Conservation (phyloP, 1,140 invertebrate genomes). For the Thaumetopoea pityocampa region DNA sequence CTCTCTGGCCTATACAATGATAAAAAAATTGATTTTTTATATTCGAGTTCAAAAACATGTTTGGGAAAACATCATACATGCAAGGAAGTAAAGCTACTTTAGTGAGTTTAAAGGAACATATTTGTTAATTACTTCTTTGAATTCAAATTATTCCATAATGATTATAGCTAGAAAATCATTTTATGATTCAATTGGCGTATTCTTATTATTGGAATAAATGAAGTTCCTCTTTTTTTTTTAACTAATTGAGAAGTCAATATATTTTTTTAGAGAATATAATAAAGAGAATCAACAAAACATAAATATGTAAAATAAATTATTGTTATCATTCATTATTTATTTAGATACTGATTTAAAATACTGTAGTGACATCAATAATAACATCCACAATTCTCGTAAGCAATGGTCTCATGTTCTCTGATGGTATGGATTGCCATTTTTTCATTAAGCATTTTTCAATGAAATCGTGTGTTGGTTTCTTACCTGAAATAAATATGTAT, state of each 20-base stretch:
- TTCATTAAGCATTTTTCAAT: slow-evolving; percentile 54
- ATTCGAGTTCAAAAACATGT: background rate
- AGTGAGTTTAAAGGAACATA: no score
- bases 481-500: slow-evolving; percentile 33
- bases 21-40: no score
- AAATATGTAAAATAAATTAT: slow-evolving; percentile 11
- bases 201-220: no score
- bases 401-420: slow-evolving; percentile 49
- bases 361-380: slow-evolving; percentile 46
- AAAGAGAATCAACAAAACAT: slow-evolving; percentile 5
- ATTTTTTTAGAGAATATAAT: no score
- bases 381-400: slow-evolving; percentile 52
- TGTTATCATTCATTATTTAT: slow-evolving; percentile 1
- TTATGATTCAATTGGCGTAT: no score
- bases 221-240: no score
- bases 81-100: no score
- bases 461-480: slow-evolving; percentile 33
- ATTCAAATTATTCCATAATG: no score
- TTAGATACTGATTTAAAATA: slow-evolving; percentile 26
- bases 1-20: slow-evolving; percentile 47
- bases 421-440: slow-evolving; percentile 48
- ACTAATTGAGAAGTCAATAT: no score
- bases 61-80: background rate
- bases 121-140: no score
- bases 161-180: no score